Percentiles rank a stretch among this genome's conserved stretches.
Conservation (phyloP, 2,888 invertebrate species). For the Gnatocerus cornutus region DNA sequence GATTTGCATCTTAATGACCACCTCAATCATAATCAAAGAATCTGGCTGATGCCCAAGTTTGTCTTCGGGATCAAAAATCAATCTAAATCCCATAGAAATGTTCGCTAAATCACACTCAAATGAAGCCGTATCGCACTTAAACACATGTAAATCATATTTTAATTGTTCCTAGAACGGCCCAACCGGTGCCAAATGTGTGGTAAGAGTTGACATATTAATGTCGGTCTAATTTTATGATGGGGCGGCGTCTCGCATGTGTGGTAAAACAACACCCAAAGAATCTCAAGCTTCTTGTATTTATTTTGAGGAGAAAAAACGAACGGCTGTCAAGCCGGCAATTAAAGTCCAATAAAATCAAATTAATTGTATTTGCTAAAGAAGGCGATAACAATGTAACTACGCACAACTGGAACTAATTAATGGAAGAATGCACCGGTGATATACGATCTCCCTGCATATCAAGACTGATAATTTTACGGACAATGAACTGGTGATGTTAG, state of each 20-base stretch:
- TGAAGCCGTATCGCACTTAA: constrained; percentile 41
- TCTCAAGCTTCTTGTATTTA: constrained; percentile 13
- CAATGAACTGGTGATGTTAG: background rate
- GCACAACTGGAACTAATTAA: background rate
- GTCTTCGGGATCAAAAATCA: constrained; percentile 13
- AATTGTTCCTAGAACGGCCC: constrained; percentile 55
- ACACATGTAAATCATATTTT: constrained; percentile 56
- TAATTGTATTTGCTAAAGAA: background rate
- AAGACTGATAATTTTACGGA: background rate
- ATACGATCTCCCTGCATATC: background rate
- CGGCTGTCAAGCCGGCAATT: background rate
- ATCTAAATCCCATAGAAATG: constrained; percentile 22
- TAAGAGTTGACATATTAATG: constrained; percentile 47
- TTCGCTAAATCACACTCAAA: constrained; percentile 19
- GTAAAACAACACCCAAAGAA: background rate
- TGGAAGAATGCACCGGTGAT: background rate
- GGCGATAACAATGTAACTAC: constrained; percentile 2
- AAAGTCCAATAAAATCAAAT: background rate
- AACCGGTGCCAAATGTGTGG: constrained; percentile 53
- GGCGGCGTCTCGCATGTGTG: constrained; percentile 5
- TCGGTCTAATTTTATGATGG: constrained; percentile 44
- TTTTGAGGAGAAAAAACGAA: constrained; percentile 5
- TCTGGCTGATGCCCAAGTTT: constrained; percentile 19
- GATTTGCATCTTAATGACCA: constrained; percentile 28
- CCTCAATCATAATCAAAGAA: constrained; percentile 9